Evolutionary conservation across 2,797 vertebrate genomes (phyloP), one percentile per base, ranked within the genome.

Genomic region (Danio tinwini): DNA sequence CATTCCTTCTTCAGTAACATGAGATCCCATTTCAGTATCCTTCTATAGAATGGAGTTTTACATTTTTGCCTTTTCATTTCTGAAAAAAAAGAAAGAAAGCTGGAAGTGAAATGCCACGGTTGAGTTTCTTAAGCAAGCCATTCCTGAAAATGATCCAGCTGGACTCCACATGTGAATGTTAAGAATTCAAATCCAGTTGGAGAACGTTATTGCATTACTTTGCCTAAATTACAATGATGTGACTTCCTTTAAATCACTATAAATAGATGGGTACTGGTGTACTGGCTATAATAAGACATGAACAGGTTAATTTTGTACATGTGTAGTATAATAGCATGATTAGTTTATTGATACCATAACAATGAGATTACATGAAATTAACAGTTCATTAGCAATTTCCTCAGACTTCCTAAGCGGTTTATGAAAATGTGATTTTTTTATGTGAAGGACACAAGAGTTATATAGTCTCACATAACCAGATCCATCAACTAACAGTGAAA

Each of bases 1-100:
- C 44, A 81, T 62, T 61, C 71, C 59, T 58, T 1, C 19, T 64
- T 19, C 19, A 65, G 91, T 88, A 82, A 92, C 80, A 79, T 8
- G 86, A 92, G 74, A 84, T 52, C 7, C 65, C 81, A 29, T 78
- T 70, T 70, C 56, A 78, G 2, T 17, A 44, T 16, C 8, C 29
- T 50, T 74, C 3, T 39, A 12, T n/a, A 21, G 49, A 42, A 52
- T 64, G n/a, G 5, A 40, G 3, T 11, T 75, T 58, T 45, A 3
- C 17, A 40, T 40, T 12, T 21, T 53, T 40, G 11, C 3, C 17
- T 14, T 63, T 42, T 45, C n/a, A 50, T 40, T 42, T 64, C 10
- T 40, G 8, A 17, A 2, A 44, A 14, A 47, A 13, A 37, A 40
- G 44, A 56, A 16, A 19, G 6, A 1, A 14, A 5, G 0, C 16